Base-by-base conservation (phyloP, 2,888 invertebrate genomes). In the Drosophila paramelanica region DNA sequence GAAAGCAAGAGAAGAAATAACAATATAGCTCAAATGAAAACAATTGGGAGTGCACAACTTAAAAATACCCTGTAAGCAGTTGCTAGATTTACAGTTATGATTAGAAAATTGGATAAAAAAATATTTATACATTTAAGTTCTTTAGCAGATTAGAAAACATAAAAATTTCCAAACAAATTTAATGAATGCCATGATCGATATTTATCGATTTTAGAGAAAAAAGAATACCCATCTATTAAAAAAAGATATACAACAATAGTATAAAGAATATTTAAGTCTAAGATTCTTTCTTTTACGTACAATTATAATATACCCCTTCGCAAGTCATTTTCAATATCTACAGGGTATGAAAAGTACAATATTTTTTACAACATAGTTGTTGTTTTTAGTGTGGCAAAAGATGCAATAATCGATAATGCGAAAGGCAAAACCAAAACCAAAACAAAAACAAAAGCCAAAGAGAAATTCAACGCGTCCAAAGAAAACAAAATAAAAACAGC, bases 381-480 rank as follows among this genome's bases (percentile, higher is more conserved):
- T 51, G 45, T 27, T 65, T 49, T 36, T 45, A 20, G 33, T 60
- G 53, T 55, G 60, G 52, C 46, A 49, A 56, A 67, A 79, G 82
- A 85, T 85, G 86, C 86, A 85, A 73, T 88, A 89, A 85, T 85
- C 89, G 85, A 89, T 85, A 89, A 62, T 77, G 43, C 56, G 50
- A 71, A 79, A 68, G 69, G 62, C 45, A 79, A 77, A 65, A 59
- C 13, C 42, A 61, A 64, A 79, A 66, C 13, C 36, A 65, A 77
- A 79, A 55, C 51, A 77, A 79, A 41, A 60, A 72, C 52, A 57
- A 62, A 62, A 41, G 60, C 45, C 43, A 58, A 51, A 65, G 57
- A 67, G 74, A 82, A 85, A 85, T 77, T 73, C 68, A 79, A 85
- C 45, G 75, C 72, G 69, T 59, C 66, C 23, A 62, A 74, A 67